Evolutionary conservation across 2,797 vertebrate genomes (phyloP), one percentile per base, ranked within the genome.

Genomic region (Melanotaenia maccullochi): DNA sequence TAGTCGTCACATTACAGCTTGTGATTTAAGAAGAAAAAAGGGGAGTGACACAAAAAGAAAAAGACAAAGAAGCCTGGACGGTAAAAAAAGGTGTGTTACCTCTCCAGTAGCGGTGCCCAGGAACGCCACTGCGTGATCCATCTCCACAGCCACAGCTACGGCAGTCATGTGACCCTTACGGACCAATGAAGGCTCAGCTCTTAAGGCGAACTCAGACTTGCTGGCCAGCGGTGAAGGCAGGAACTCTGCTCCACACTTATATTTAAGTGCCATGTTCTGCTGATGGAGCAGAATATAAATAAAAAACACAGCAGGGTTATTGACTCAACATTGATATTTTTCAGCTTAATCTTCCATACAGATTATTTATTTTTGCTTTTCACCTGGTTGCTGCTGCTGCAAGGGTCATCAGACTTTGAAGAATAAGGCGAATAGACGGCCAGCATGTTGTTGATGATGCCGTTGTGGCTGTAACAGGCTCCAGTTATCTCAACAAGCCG

Each of bases 161-260:
- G 97, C 95, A 0, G 96, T 98, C 88, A 97, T 87, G 65, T 93
- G 69, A 89, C 90, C 58, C 87, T 92, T 85, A 3, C 54, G 93
- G 87, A 42, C 87, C 87, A 95, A 83, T 0, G 91, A 28, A 0
- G 94, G 89, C 0, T 79, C 78, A 7, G 93, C 75, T 0, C 58
- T 73, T 1, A 95, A 32, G 66, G 94, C 75, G 8, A 96, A 94
- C 20, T 95, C 95, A 0, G 95, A 84, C 55, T 87, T 96, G 75
- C 96, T 96, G 85, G 96, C 97, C 90, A 98, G 71, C 0, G 97
- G 97, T 35, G 97, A 96, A 0, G 97, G 96, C 73, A 95, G 87
- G 81, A 93, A 93, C 81, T 95, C 95, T 0, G 82, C 93, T 20
- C 95, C 94, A 13, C 95, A 95, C 2, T 35, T 74, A 68, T 82